phyloP scores from a whole-genome alignment of 1,140 invertebrate species.

The Homarus americanus region DNA sequence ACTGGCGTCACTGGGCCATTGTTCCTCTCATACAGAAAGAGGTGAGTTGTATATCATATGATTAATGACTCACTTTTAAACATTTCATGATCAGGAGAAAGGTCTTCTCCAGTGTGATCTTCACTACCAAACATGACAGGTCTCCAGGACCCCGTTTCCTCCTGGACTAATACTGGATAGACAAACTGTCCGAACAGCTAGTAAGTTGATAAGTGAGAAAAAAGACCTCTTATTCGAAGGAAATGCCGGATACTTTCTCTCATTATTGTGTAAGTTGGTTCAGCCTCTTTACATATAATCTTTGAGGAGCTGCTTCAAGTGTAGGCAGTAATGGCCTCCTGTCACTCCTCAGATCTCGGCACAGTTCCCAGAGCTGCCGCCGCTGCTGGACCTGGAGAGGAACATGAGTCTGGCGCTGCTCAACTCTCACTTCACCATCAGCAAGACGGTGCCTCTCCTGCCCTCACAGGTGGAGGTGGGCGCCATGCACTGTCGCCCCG shows the following conservation, averaged over 20 bases:
- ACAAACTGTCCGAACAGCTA: neutral
- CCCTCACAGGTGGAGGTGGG: conserved; percentile 54
- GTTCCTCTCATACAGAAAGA: conserved; percentile 32
- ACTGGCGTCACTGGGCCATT: conserved; percentile 36
- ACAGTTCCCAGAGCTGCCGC: conserved; percentile 10
- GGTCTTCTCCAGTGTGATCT: neutral
- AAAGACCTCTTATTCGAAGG: neutral
- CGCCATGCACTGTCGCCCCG: conserved; percentile 52
- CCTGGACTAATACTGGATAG: neutral
- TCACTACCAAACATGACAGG: no score
- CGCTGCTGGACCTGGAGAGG: conserved; percentile 45
- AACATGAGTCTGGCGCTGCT: conserved; percentile 18
- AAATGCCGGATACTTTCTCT: neutral
- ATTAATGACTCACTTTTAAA: neutral
- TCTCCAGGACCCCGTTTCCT: neutral
- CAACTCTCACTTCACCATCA: conserved; percentile 20
- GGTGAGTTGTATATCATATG: neutral
- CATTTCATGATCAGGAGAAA: no score
- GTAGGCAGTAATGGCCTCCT: no score
- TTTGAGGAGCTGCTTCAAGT: no score
- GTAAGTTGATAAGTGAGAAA: neutral
- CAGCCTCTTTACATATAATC: no score
- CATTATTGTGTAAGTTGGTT: neutral
- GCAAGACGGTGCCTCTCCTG: conserved; percentile 24
- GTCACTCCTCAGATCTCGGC: neutral